Conservation (phyloP, 2,888 invertebrate species). For the Pseudococcus viburni region DNA sequence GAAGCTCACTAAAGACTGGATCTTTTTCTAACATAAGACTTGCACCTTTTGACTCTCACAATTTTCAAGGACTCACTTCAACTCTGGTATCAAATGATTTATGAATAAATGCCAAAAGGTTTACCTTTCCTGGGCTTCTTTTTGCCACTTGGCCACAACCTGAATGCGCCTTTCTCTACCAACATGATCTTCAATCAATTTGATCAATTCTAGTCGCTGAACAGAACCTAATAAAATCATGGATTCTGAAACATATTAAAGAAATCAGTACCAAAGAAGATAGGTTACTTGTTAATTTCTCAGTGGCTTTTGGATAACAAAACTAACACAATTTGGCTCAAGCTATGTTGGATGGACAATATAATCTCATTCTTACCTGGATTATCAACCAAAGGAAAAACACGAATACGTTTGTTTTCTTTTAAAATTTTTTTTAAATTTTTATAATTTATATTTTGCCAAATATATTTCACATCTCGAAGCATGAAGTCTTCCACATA, state of each 20-base stretch:
- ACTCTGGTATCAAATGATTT: too few species aligned
- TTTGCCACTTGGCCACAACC: constrained; percentile 84
- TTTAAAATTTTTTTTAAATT: constrained; percentile 90
- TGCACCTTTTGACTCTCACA: too few species aligned
- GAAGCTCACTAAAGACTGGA: too few species aligned
- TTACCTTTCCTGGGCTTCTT: constrained; percentile 77
- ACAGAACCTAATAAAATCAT: constrained; percentile 97
- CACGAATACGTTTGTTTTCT: constrained; percentile 80
- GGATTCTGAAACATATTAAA: constrained; percentile 72
- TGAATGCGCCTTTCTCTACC: constrained; percentile 86
- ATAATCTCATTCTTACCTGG: constrained; percentile 77
- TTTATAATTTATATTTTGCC: constrained; percentile 92
- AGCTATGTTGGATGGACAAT: too few species aligned
- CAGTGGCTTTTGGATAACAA: too few species aligned
- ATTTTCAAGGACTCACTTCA: too few species aligned
- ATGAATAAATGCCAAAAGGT: too few species aligned
- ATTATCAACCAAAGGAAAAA: constrained; percentile 95
- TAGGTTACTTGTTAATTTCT: not conserved
- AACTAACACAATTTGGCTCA: too few species aligned
- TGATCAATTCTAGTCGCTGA: constrained; percentile 89
- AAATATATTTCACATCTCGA: constrained; percentile 89
- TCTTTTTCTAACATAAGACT: too few species aligned
- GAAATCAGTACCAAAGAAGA: not conserved
- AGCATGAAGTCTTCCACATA: constrained; percentile 99
- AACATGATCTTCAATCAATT: constrained; percentile 88